These are phyloP conservation scores for Chelonus insularis DNA, from an alignment of 1,140 invertebrate species.

Conservation along the genomic window DNA sequence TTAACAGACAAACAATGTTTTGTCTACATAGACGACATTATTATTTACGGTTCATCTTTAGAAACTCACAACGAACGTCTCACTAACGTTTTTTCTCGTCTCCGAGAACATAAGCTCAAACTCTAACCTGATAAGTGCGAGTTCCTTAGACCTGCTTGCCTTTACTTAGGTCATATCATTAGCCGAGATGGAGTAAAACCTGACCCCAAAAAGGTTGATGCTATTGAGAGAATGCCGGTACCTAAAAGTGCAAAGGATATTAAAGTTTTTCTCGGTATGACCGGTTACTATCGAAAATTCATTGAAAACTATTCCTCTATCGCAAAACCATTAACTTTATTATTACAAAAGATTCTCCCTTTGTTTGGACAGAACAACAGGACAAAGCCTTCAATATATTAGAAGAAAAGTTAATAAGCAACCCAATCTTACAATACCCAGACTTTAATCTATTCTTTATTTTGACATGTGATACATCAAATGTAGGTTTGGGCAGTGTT, in stretches of 20 bases:
- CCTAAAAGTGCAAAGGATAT: background rate
- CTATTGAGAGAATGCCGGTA: background rate
- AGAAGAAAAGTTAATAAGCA: too few species aligned
- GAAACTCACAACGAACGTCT: background rate
- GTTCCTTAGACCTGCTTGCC: slow-evolving; percentile 23
- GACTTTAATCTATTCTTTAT: too few species aligned
- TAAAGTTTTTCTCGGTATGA: background rate
- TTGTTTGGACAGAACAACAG: too few species aligned
- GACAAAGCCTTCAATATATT: too few species aligned
- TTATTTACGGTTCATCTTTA: background rate
- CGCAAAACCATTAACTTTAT: background rate
- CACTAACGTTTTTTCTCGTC: background rate
- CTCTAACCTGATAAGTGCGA: slow-evolving; percentile 17
- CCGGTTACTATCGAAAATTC: background rate
- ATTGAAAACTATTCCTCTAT: background rate
- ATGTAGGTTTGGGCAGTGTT: too few species aligned
- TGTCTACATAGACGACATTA: slow-evolving; percentile 37
- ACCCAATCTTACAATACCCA: too few species aligned
- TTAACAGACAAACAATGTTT: slow-evolving; percentile 8
- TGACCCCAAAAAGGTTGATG: background rate
- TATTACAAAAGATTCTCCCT: too few species aligned
- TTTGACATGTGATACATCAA: too few species aligned
- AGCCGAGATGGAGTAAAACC: background rate
- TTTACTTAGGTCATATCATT: slow-evolving; percentile 40
- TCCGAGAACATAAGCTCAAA: background rate